Conservation (phyloP, 2,888 invertebrate genomes). For the Lasius fuliginosus region DNA sequence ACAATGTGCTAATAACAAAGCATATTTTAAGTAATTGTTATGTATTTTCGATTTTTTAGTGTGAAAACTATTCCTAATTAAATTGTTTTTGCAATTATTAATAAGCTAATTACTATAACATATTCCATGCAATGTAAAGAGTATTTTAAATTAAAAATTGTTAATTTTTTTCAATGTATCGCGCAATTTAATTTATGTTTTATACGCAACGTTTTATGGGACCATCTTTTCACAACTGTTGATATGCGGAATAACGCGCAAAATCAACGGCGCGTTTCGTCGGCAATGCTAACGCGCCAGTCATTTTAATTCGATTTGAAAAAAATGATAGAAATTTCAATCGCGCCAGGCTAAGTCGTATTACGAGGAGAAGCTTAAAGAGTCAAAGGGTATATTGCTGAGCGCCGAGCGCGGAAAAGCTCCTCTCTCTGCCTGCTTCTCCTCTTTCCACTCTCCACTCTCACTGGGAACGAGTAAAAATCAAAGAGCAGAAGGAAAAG, state of each 20-base stretch:
- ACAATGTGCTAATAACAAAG: not conserved
- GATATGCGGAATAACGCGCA: not conserved
- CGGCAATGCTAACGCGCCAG: not conserved
- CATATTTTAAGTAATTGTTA: not conserved
- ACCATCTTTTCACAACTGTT: not conserved
- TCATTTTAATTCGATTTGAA: slow-evolving; percentile 33
- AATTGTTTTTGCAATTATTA: not conserved
- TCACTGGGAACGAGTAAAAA: slow-evolving; percentile 59
- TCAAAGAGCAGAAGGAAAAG: slow-evolving; percentile 63
- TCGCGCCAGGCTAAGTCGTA: slow-evolving; percentile 22
- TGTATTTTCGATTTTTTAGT: not conserved
- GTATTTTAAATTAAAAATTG: not conserved
- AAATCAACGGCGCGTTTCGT: not conserved
- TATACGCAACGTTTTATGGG: not conserved
- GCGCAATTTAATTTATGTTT: not conserved
- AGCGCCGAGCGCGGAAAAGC: slow-evolving; percentile 36
- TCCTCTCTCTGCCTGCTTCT: not conserved
- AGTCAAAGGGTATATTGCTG: slow-evolving; percentile 52
- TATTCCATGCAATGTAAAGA: not conserved
- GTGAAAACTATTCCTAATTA: not conserved
- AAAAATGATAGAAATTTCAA: slow-evolving; percentile 32
- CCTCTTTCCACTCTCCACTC: slow-evolving; percentile 34
- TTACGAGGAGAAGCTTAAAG: slow-evolving; percentile 48
- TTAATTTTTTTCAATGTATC: not conserved
- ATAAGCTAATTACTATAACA: not conserved